A percentile compares a stretch with the other conserved stretches of the same genome.
phyloP scores from a whole-genome alignment of 2,113 vertebrate species.

The Dromas ardeola region DNA sequence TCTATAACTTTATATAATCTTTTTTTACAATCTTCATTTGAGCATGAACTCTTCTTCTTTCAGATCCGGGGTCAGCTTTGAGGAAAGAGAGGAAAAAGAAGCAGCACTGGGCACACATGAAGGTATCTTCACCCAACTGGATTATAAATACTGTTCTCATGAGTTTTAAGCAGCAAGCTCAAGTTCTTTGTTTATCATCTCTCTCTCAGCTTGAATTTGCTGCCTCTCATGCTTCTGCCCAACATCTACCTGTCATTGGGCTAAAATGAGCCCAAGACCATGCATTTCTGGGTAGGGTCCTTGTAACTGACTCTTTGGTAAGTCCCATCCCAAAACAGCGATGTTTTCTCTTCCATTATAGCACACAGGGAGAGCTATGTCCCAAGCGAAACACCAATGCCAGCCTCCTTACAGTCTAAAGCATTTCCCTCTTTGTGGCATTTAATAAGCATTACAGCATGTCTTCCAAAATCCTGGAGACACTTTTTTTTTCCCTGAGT shows the following conservation, averaged over 20 bases:
- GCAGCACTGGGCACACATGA: background rate
- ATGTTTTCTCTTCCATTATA: background rate
- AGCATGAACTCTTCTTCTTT: background rate
- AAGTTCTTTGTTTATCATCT: background rate
- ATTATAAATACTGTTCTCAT: background rate
- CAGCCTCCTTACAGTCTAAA: background rate
- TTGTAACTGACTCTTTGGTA: background rate
- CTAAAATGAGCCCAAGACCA: background rate
- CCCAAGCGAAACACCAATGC: background rate
- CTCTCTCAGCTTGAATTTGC: background rate
- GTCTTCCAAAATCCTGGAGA: background rate
- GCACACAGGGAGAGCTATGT: background rate
- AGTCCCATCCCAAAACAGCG: background rate
- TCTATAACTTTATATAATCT: background rate
- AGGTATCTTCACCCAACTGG: background rate
- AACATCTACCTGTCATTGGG: background rate
- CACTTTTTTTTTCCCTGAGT: background rate
- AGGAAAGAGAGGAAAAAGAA: background rate
- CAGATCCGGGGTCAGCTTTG: background rate
- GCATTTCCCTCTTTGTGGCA: background rate
- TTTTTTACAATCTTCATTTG: background rate
- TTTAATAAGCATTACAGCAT: background rate
- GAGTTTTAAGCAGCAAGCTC: background rate
- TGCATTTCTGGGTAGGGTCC: background rate
- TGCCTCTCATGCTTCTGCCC: background rate